Base-by-base conservation (phyloP, 2,113 vertebrate genomes). In the Tympanuchus pallidicinctus region DNA sequence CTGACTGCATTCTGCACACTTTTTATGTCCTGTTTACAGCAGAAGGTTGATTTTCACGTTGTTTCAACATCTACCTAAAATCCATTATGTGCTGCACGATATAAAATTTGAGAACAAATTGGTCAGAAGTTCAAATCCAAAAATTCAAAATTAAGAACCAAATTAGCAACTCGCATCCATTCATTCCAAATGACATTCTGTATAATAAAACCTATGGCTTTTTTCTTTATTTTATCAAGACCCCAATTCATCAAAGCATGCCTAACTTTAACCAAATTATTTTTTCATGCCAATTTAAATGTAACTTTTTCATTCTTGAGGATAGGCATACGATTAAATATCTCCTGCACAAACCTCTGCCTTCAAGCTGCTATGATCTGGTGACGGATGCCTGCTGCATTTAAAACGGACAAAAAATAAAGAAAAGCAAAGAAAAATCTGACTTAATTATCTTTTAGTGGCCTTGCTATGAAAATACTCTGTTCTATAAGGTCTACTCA, bases 351-450 rank as follows among this genome's bases (percentile, higher is more conserved):
- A 89, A 89, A 90, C 70, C 7, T n/a, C 85, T 92, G 80, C 89
- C 77, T 91, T 69, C 71, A 81, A 95, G 66, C 84, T 97, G 78
- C 87, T 84, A 88, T 88, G 89, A 90, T 88, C 66, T 4, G 0
- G 40, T 89, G 83, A 73, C 89, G 78, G 91, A 89, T 93, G 92
- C 94, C 83, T 91, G 94, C 77, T 94, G 36, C 90, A 78, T 92
- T 96, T 86, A 81, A 92, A 93, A 91, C 24, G 1, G 75, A 91
- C 10, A 66, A 94, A 89, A 95, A 67, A 91, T 82, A 94, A 96
- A 93, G 89, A 95, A 96, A 95, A 89, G 63, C 94, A 47, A 94
- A 89, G 59, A 95, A 47, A 94, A 94, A 92, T 89, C 82, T 92
- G 89, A 91, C 91, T 73, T 89, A 93, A 89, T 91, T 8, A 79